Base-by-base conservation (phyloP, 1,140 invertebrate genomes). In the Formica exsecta region DNA sequence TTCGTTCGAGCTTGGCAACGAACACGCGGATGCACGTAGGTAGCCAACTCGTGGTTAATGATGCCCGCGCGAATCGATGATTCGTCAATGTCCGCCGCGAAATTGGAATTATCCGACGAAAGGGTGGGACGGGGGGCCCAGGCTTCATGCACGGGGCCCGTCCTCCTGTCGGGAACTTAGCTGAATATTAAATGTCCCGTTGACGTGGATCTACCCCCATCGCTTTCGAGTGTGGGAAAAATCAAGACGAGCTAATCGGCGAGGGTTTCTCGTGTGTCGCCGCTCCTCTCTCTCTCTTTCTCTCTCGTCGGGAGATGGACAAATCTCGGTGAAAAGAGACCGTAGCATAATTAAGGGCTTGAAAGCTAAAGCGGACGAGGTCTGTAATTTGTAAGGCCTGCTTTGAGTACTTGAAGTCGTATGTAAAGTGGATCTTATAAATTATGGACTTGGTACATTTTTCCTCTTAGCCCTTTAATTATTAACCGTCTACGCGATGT, bases 91-190 rank as follows among this genome's bases (percentile, higher is more conserved):
- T 90, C 89, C 86, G 29, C 19, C 32, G 80, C 51, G 81, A 80
- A 89, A 90, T 90, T 90, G 88, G 85, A 90, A 90, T 90, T 86
- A 90, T 90, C 81, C 86, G 81, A 76, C 74, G 70, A 75, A 90
- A 90, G 77, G 59, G 74, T 38, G 61, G 66, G 22, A 54, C 64
- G 76, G 7, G 29, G 29, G 29, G 32, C 13, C 11, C 29, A 11
- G 29, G n/a, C 32, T 8, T 41, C 41, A 51, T 61, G 70, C 75
- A 57, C 41, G 32, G 61, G 61, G 70, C 54, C 51, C 54, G 38
- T 66, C 54, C 57, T 51, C 57, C 57, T 54, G 36, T 54, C 87
- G 86, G 29, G 29, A 65, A 87, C 66, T 62, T 83, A 73, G 79
- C 51, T 83, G 79, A 83, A 74, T 83, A 83, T 74, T 74, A 62